Percentiles rank a stretch among this genome's conserved stretches.
These are phyloP conservation scores for Drosophila oshimai DNA, from an alignment of 1,140 invertebrate genomes.

Conservation along the genomic window DNA sequence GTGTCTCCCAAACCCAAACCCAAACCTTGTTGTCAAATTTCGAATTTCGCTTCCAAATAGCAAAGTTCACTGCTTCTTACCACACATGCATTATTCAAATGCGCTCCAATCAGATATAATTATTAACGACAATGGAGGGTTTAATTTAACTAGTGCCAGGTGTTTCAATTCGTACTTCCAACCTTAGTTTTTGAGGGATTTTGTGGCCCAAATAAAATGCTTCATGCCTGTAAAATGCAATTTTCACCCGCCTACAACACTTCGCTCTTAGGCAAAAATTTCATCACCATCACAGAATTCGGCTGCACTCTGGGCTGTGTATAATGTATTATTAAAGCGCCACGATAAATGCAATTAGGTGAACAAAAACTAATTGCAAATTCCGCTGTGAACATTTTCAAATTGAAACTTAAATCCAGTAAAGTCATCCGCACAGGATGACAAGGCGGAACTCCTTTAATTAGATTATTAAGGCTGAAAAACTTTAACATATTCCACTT, in stretches of 20 bases:
- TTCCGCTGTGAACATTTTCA: not conserved
- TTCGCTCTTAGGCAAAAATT: slow-evolving; percentile 21
- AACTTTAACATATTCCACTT: slow-evolving; percentile 35
- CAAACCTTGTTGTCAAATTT: no score
- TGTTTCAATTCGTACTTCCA: not conserved
- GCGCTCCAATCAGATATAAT: not conserved
- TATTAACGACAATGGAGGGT: not conserved
- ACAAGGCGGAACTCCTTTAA: slow-evolving; percentile 22
- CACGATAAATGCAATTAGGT: slow-evolving; percentile 36
- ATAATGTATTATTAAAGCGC: slow-evolving; percentile 31
- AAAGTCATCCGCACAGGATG: slow-evolving; percentile 6
- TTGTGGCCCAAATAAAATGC: not conserved
- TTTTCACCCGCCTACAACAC: not conserved
- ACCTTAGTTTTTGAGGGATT: no score
- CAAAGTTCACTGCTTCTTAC: not conserved
- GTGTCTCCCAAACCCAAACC: not conserved
- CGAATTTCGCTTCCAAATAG: not conserved
- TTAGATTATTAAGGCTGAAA: slow-evolving; percentile 24
- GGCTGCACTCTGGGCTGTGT: not conserved
- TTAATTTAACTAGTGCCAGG: not conserved
- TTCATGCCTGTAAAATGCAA: not conserved
- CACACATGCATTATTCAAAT: slow-evolving; percentile 14
- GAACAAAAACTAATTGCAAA: slow-evolving; percentile 43
- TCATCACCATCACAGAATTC: not conserved
- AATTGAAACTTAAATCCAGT: slow-evolving; percentile 9